Evolutionary conservation across 1,140 invertebrate species (phyloP).

Genomic region (Neodiprion virginianus): DNA sequence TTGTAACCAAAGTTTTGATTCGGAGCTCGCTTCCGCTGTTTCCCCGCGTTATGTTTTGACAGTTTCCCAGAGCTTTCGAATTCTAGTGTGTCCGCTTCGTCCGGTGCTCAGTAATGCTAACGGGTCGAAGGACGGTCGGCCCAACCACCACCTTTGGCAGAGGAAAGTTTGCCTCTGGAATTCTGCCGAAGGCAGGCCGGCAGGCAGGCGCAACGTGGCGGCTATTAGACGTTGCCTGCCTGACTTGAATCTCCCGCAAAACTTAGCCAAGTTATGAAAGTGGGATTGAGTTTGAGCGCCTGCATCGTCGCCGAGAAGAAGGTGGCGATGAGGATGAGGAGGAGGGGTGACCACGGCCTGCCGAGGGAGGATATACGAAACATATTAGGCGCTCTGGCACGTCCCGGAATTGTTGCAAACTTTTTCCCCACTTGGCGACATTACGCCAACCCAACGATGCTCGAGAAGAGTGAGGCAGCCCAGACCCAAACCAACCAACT

Average conservation of each 20-base stretch:
- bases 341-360: slow-evolving; percentile 32
- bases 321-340: slow-evolving; percentile 12
- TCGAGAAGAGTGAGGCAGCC: background rate
- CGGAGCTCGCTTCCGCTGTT: no score
- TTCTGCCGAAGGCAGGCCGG: background rate
- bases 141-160: background rate
- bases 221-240: slow-evolving; percentile 47
- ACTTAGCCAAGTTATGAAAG: slow-evolving; percentile 56
- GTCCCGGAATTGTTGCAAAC: slow-evolving; percentile 49
- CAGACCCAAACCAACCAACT: slow-evolving; percentile 23
- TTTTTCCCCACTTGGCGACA: slow-evolving; percentile 37
- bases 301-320: background rate
- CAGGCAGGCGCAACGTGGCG: slow-evolving; percentile 20
- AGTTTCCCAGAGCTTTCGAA: no score
- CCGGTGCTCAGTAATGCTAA: background rate
- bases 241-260: slow-evolving; percentile 40
- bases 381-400: slow-evolving; percentile 53
- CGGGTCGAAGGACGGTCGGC: background rate
- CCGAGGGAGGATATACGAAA: slow-evolving; percentile 48
- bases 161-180: background rate
- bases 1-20: no score
- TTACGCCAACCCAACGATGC: slow-evolving; percentile 27
- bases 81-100: no score
- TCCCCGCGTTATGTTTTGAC: no score
- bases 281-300: slow-evolving; percentile 44